Evolutionary conservation across 2,797 vertebrate species (phyloP).

Genomic region (Darevskia mixta): DNA sequence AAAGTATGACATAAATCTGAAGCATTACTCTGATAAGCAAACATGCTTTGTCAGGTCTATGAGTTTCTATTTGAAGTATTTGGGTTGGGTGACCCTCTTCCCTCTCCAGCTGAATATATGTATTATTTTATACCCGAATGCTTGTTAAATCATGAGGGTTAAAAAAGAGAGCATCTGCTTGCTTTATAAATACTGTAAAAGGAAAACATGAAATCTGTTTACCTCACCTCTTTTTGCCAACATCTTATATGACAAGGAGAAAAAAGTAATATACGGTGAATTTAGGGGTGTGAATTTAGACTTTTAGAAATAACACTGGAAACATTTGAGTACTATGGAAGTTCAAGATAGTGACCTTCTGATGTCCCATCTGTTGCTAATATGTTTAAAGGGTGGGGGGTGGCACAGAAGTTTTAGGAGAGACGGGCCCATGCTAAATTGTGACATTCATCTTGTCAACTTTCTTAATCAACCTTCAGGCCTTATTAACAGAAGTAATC

Average conservation of each 20-base stretch:
- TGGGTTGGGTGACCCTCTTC: too few species aligned
- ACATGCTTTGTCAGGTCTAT: background rate
- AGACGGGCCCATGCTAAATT: background rate
- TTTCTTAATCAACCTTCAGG: constrained; percentile 30
- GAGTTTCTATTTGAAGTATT: background rate
- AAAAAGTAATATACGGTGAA: background rate
- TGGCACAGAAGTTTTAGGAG: background rate
- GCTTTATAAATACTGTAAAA: background rate
- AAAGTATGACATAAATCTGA: background rate
- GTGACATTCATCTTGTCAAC: background rate
- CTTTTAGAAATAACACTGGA: background rate
- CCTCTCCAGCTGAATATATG: background rate
- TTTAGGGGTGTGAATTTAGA: background rate
- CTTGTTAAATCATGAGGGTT: background rate
- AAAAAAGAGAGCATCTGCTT: background rate
- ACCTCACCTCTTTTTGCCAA: background rate
- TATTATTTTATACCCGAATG: background rate
- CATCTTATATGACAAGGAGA: background rate
- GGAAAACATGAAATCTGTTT: background rate
- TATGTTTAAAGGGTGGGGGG: background rate
- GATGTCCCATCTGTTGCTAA: constrained; percentile 10
- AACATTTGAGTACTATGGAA: background rate
- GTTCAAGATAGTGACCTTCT: background rate
- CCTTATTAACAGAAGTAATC: constrained; percentile 22
- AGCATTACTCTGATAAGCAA: background rate